Evolutionary conservation across 1,140 invertebrate genomes (phyloP).

Genomic region (Glossosoma conforme): DNA sequence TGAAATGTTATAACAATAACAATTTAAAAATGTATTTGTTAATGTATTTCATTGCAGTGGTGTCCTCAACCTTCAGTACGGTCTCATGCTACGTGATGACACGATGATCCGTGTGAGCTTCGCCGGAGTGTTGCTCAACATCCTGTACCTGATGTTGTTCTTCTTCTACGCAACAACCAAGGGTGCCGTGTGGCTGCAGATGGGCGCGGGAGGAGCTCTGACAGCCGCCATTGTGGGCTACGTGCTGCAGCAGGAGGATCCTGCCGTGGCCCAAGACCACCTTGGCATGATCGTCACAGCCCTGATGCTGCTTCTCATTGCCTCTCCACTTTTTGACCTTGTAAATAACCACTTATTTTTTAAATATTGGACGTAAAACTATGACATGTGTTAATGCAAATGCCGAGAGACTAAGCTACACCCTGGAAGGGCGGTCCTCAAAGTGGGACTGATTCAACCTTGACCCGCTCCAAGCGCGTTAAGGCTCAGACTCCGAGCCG

Average conservation of each 20-base stretch:
- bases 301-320: slow-evolving; percentile 63
- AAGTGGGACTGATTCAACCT: no score
- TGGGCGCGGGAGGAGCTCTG: slow-evolving; percentile 51
- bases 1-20: no score
- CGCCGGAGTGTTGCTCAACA: slow-evolving; percentile 61
- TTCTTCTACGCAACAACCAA: slow-evolving; percentile 60
- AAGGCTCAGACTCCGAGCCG: no score
- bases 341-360: slow-evolving; percentile 54
- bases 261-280: slow-evolving; percentile 58
- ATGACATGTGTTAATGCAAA: no score
- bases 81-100: slow-evolving; percentile 60
- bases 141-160: slow-evolving; percentile 59
- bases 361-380: no score
- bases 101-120: slow-evolving; percentile 71
- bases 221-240: slow-evolving; percentile 58
- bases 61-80: slow-evolving; percentile 66
- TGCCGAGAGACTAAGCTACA: no score
- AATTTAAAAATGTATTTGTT: no score
- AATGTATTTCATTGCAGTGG: slow-evolving; percentile 55
- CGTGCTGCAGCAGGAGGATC: slow-evolving; percentile 57
- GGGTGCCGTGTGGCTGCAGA: slow-evolving; percentile 49
- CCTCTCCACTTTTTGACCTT: slow-evolving; percentile 63
- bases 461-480: no score
- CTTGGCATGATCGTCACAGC: slow-evolving; percentile 65
- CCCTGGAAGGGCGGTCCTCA: no score